Evolutionary conservation across 2,797 vertebrate genomes (phyloP).

Genomic region (Eulemur albifrons): DNA sequence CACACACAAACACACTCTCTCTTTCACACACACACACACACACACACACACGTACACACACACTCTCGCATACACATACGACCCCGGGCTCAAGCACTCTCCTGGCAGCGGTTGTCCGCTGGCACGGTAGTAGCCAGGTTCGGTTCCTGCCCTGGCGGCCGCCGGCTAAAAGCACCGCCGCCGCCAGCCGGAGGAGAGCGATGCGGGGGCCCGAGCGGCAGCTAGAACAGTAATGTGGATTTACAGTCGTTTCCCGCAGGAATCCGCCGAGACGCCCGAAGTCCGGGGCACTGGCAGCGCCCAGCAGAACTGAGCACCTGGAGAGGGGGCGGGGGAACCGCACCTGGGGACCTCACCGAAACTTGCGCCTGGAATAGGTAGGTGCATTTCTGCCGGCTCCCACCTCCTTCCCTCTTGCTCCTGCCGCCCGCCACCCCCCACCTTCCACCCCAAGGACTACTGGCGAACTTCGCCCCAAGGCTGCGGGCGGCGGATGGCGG

Average conservation of each 20-base stretch:
- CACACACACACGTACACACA: slow-evolving; percentile 12
- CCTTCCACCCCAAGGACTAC: slow-evolving; percentile 52
- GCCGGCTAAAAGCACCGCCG: neutral
- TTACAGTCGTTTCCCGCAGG: slow-evolving; percentile 72
- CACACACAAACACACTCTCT: slow-evolving; percentile 34
- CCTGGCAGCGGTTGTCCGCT: slow-evolving; percentile 15
- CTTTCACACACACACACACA: neutral
- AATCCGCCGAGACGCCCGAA: slow-evolving; percentile 40
- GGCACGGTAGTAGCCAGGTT: slow-evolving; percentile 53
- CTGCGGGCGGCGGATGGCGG: neutral
- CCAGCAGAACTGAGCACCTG: slow-evolving; percentile 65
- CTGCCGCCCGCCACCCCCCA: neutral
- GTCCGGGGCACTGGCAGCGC: slow-evolving; percentile 42
- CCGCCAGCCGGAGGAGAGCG: slow-evolving; percentile 38
- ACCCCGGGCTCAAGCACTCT: slow-evolving; percentile 16
- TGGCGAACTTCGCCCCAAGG: slow-evolving; percentile 57
- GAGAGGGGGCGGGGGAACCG: slow-evolving; percentile 47
- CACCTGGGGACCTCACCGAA: slow-evolving; percentile 67
- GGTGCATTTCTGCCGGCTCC: slow-evolving; percentile 53
- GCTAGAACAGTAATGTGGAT: slow-evolving; percentile 78
- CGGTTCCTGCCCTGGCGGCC: slow-evolving; percentile 49
- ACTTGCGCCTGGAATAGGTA: slow-evolving; percentile 75
- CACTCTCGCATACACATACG: neutral
- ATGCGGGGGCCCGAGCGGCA: slow-evolving; percentile 60
- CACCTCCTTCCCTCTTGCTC: neutral